A percentile compares a stretch with the other conserved stretches of the same genome.
phyloP scores from a whole-genome alignment of 2,113 vertebrate genomes.

The Oryzias javanicus region DNA sequence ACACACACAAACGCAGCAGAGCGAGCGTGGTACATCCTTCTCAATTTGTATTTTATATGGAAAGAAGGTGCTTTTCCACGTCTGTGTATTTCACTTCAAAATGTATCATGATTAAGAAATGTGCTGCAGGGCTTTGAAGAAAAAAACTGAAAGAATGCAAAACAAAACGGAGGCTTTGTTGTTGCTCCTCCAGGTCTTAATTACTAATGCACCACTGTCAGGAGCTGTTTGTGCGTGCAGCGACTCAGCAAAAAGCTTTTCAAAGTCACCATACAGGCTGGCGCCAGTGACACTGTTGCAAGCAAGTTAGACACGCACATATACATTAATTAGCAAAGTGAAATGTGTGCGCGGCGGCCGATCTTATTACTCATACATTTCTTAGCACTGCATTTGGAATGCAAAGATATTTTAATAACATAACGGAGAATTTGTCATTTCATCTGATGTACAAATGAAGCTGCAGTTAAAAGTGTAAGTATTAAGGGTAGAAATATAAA shows the following conservation, averaged over 20 bases:
- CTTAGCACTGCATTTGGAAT: constrained; percentile 22
- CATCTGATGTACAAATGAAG: background rate
- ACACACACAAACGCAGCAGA: constrained; percentile 5
- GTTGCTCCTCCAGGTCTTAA: constrained; percentile 65
- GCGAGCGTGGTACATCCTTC: constrained; percentile 17
- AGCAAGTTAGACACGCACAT: too few relatives aligned
- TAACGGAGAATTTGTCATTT: constrained; percentile 11
- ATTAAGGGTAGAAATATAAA: too few relatives aligned
- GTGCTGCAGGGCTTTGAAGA: constrained; percentile 28
- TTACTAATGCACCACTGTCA: constrained; percentile 64
- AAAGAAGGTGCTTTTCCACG: constrained; percentile 29
- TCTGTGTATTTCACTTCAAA: constrained; percentile 37
- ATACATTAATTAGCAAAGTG: background rate
- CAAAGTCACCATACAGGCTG: constrained; percentile 56
- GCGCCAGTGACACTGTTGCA: constrained; percentile 47
- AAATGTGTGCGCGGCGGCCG: background rate
- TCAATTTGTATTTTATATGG: constrained; percentile 24
- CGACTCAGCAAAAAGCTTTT: constrained; percentile 66
- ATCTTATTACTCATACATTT: constrained; percentile 1
- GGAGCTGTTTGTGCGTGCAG: constrained; percentile 58
- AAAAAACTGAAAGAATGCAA: constrained; percentile 52
- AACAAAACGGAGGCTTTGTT: constrained; percentile 60
- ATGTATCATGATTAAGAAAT: constrained; percentile 52
- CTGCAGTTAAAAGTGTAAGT: background rate
- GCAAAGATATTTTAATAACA: background rate